phyloP scores from a whole-genome alignment of 2,797 vertebrate genomes.

The Callimico goeldii region DNA sequence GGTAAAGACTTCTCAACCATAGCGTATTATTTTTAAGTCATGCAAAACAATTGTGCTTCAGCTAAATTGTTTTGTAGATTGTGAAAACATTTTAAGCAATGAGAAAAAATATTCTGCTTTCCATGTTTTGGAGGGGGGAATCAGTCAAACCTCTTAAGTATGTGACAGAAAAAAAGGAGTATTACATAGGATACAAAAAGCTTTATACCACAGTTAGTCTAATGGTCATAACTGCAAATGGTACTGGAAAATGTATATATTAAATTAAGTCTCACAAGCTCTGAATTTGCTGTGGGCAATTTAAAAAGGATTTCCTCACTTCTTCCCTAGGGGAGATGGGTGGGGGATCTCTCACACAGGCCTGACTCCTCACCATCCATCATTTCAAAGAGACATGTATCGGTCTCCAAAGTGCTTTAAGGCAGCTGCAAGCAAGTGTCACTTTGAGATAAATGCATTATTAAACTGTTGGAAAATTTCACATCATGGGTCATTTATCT shows the following conservation, averaged over 20 bases:
- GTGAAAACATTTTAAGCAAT: slow-evolving; percentile 71
- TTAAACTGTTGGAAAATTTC: slow-evolving; percentile 90
- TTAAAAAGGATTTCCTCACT: slow-evolving; percentile 84
- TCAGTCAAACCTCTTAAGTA: slow-evolving; percentile 77
- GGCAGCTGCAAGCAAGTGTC: slow-evolving; percentile 96
- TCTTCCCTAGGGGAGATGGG: slow-evolving; percentile 74
- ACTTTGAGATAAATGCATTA: slow-evolving; percentile 95
- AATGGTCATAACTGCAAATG: slow-evolving; percentile 79
- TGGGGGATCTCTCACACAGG: slow-evolving; percentile 78
- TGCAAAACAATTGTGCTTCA: neutral
- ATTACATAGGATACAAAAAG: slow-evolving; percentile 77
- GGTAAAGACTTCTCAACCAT: slow-evolving; percentile 15
- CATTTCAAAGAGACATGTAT: slow-evolving; percentile 88
- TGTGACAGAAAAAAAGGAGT: slow-evolving; percentile 74
- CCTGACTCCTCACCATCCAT: slow-evolving; percentile 85
- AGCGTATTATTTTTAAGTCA: slow-evolving; percentile 46
- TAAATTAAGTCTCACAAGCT: slow-evolving; percentile 82
- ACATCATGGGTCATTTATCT: slow-evolving; percentile 90
- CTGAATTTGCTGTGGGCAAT: slow-evolving; percentile 82
- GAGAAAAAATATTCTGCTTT: slow-evolving; percentile 63
- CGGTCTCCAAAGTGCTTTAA: slow-evolving; percentile 88
- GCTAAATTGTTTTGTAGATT: slow-evolving; percentile 64
- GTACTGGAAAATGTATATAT: slow-evolving; percentile 74
- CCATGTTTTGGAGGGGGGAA: slow-evolving; percentile 42
- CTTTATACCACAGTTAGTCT: slow-evolving; percentile 59